Evolutionary conservation across 2,888 invertebrate genomes (phyloP).

Genomic region (Calephelis perditalis): DNA sequence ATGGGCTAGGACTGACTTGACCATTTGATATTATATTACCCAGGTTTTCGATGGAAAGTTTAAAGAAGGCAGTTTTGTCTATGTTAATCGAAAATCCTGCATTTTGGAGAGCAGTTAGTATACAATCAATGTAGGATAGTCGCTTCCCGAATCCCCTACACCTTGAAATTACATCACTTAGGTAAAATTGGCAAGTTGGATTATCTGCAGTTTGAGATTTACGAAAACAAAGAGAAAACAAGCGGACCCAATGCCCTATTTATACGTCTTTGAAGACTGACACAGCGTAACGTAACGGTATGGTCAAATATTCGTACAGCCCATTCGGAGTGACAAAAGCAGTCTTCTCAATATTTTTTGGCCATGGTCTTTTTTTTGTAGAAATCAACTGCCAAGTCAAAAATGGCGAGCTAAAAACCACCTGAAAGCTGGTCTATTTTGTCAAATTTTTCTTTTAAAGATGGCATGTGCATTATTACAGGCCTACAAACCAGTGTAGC

Average conservation of each 20-base stretch:
- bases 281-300: slow-evolving; percentile 35
- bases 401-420: slow-evolving; percentile 21
- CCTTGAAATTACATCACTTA: slow-evolving; percentile 33
- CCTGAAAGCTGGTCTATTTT: too few relatives aligned
- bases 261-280: slow-evolving; percentile 32
- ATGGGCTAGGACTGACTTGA: slow-evolving; percentile 33
- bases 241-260: slow-evolving; percentile 21
- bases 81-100: slow-evolving; percentile 32
- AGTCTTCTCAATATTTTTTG: slow-evolving; percentile 31
- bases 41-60: slow-evolving; percentile 32
- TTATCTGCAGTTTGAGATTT: not conserved
- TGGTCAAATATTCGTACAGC: slow-evolving; percentile 31
- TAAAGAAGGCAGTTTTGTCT: slow-evolving; percentile 33
- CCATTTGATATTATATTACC: slow-evolving; percentile 32
- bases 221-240: not conserved
- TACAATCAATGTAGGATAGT: slow-evolving; percentile 23
- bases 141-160: slow-evolving; percentile 26
- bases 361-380: slow-evolving; percentile 30
- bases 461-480: not conserved
- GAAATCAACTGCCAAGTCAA: slow-evolving; percentile 33
- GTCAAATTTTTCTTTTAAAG: not conserved
- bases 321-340: slow-evolving; percentile 24
- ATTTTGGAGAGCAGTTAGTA: slow-evolving; percentile 27
- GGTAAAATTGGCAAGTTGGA: slow-evolving; percentile 30
- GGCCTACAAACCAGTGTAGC: not conserved